These are phyloP conservation scores for Siderastrea radians DNA, from an alignment of 92 coral and sea anemone genomes.

Conservation along the genomic window DNA sequence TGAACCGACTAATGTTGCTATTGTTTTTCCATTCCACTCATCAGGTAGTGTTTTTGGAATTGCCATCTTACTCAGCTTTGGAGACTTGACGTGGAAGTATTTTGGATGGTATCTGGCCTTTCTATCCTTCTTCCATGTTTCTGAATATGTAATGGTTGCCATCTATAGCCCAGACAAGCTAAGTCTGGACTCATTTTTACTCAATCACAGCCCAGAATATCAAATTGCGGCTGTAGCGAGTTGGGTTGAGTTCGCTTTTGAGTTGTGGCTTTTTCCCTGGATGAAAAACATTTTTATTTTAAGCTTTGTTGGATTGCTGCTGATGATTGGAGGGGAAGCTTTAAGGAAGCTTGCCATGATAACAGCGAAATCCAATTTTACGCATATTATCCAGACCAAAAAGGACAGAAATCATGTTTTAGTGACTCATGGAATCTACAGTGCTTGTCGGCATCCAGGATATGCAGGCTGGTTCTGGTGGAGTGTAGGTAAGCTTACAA, in stretches of 20 bases:
- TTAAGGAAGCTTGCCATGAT: slow-evolving; percentile 93
- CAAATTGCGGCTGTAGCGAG: slow-evolving; percentile 93
- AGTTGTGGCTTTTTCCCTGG: slow-evolving; percentile 84
- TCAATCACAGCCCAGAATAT: slow-evolving; percentile 93
- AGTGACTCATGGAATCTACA: slow-evolving; percentile 87
- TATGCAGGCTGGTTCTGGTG: slow-evolving; percentile 99
- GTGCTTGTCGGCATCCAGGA: slow-evolving; percentile 90
- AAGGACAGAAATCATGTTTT: slow-evolving; percentile 85
- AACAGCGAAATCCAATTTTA: slow-evolving; percentile 94
- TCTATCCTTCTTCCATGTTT: slow-evolving; percentile 90
- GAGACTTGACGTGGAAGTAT: slow-evolving; percentile 61
- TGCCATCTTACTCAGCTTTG: slow-evolving; percentile 71
- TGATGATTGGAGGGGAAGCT: slow-evolving; percentile 87
- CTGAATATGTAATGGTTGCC: slow-evolving; percentile 97
- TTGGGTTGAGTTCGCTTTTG: slow-evolving; percentile 89
- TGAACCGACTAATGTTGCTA: too few species aligned
- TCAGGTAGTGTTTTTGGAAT: slow-evolving; percentile 70
- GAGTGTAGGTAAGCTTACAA: slow-evolving; percentile 85
- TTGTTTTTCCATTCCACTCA: too few species aligned
- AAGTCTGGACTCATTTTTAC: slow-evolving; percentile 86
- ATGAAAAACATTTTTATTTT: slow-evolving; percentile 69
- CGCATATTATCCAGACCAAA: slow-evolving; percentile 84
- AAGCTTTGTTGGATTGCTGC: slow-evolving; percentile 71
- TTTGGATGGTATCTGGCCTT: slow-evolving; percentile 95
- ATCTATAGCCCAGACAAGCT: slow-evolving; percentile 82